Conservation (phyloP, 2,888 invertebrate genomes). For the Pinctada fucata region DNA sequence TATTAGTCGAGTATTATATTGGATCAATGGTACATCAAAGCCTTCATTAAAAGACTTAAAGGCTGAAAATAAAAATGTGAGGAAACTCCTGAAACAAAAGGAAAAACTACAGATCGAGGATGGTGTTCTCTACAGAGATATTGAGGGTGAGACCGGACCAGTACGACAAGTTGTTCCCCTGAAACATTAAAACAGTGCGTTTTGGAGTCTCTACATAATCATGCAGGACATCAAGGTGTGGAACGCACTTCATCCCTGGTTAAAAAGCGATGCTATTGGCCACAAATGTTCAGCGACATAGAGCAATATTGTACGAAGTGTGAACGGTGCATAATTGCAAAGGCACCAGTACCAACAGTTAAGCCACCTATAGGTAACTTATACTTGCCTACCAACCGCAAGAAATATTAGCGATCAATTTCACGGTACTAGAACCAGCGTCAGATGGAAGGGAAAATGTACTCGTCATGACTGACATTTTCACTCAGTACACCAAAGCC, state of each 20-base stretch:
- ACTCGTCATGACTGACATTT: slow-evolving; percentile 41
- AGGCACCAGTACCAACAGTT: slow-evolving; percentile 12
- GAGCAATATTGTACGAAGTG: slow-evolving; percentile 18
- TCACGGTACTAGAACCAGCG: slow-evolving; percentile 37
- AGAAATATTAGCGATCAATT: slow-evolving; percentile 42
- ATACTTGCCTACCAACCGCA: slow-evolving; percentile 28
- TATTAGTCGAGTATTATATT: background rate
- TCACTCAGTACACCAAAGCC: slow-evolving; percentile 40
- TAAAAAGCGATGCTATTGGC: slow-evolving; percentile 29
- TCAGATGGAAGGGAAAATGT: slow-evolving; percentile 39
- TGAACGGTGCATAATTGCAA: slow-evolving; percentile 22
- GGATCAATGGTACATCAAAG: background rate
- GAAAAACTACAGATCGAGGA: slow-evolving; percentile 7
- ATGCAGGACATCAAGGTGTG: slow-evolving; percentile 38
- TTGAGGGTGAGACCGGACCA: slow-evolving; percentile 19
- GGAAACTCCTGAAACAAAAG: slow-evolving; percentile 8
- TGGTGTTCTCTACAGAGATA: slow-evolving; percentile 26
- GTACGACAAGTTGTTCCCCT: slow-evolving; percentile 32
- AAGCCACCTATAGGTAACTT: slow-evolving; percentile 9
- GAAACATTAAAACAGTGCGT: slow-evolving; percentile 15
- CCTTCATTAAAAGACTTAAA: background rate
- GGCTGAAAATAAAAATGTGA: background rate
- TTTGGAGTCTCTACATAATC: slow-evolving; percentile 32
- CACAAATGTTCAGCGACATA: slow-evolving; percentile 17
- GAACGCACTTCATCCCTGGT: slow-evolving; percentile 15